These are phyloP conservation scores for Episyrphus balteatus DNA, from an alignment of 1,140 invertebrate genomes.

Conservation along the genomic window DNA sequence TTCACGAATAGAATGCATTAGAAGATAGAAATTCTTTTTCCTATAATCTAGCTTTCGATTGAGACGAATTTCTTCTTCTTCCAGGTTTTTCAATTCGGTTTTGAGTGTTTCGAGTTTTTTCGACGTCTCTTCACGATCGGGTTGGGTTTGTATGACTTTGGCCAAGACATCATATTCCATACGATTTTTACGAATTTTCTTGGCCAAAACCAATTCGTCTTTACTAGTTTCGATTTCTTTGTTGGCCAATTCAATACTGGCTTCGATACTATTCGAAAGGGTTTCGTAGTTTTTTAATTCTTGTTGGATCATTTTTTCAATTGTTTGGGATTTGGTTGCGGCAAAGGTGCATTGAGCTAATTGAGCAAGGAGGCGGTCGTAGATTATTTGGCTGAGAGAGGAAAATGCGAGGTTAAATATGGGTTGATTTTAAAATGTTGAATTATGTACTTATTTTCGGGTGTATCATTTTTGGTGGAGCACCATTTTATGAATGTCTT, in stretches of 20 bases:
- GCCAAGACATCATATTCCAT: conserved; percentile 89
- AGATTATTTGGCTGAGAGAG: conserved; percentile 45
- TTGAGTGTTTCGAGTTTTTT: conserved; percentile 60
- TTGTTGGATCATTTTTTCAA: conserved; percentile 67
- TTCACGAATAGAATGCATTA: conserved; percentile 72
- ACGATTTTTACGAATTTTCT: conserved; percentile 74
- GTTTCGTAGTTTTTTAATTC: conserved; percentile 77
- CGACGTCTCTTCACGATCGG: conserved; percentile 74
- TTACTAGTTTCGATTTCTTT: conserved; percentile 64
- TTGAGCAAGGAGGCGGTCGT: conserved; percentile 70
- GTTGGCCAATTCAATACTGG: conserved; percentile 63
- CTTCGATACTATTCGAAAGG: conserved; percentile 63
- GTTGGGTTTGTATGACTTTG: conserved; percentile 79
- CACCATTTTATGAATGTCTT: conserved; percentile 87
- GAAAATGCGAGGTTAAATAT: not conserved
- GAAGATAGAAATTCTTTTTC: conserved; percentile 77
- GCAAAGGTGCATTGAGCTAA: conserved; percentile 80
- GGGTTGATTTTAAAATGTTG: not conserved
- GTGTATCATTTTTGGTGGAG: conserved; percentile 52
- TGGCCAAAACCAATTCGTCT: conserved; percentile 63
- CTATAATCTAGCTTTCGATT: conserved; percentile 68
- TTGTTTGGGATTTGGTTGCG: conserved; percentile 69
- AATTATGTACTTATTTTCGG: conserved; percentile 53
- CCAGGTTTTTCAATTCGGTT: conserved; percentile 54
- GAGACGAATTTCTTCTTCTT: conserved; percentile 57